phyloP scores from a whole-genome alignment of 2,888 invertebrate genomes.

The Caradrina kadenii region DNA sequence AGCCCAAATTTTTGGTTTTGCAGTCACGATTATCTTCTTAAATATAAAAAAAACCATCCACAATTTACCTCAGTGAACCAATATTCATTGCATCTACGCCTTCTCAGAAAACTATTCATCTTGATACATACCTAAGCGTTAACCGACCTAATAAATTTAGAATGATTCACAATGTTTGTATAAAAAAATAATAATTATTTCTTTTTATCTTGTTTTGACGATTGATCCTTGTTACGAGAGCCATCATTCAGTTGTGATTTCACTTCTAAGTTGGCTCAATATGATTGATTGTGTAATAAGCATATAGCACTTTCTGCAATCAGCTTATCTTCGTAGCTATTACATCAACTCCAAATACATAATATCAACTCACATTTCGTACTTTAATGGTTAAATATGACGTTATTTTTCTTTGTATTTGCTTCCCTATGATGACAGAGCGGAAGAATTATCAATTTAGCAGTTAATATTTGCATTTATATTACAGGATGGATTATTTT shows the following conservation, averaged over 20 bases:
- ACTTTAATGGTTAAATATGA: slow-evolving; percentile 30
- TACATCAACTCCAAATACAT: slow-evolving; percentile 67
- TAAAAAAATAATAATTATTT: slow-evolving; percentile 29
- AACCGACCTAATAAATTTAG: slow-evolving; percentile 21
- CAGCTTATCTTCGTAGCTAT: slow-evolving; percentile 59
- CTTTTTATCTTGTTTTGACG: slow-evolving; percentile 40
- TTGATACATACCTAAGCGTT: slow-evolving; percentile 2
- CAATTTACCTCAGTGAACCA: slow-evolving; percentile 5
- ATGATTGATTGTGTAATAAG: slow-evolving; percentile 70
- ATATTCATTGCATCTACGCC: slow-evolving; percentile 10
- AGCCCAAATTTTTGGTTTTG: neutral
- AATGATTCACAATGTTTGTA: slow-evolving; percentile 20
- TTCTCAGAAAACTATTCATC: slow-evolving; percentile 51
- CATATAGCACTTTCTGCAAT: slow-evolving; percentile 67
- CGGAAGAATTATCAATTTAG: slow-evolving; percentile 34
- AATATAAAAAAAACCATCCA: slow-evolving; percentile 20
- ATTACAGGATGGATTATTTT: slow-evolving; percentile 15
- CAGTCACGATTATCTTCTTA: slow-evolving; percentile 25
- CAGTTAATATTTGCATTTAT: slow-evolving; percentile 36
- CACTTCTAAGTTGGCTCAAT: slow-evolving; percentile 52
- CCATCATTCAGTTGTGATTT: slow-evolving; percentile 64
- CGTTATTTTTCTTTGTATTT: slow-evolving; percentile 25
- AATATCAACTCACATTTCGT: slow-evolving; percentile 47
- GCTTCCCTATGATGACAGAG: slow-evolving; percentile 22
- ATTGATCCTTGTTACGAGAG: slow-evolving; percentile 52